Evolutionary conservation across 2,888 invertebrate genomes (phyloP).

Genomic region (Phyllotreta striolata): DNA sequence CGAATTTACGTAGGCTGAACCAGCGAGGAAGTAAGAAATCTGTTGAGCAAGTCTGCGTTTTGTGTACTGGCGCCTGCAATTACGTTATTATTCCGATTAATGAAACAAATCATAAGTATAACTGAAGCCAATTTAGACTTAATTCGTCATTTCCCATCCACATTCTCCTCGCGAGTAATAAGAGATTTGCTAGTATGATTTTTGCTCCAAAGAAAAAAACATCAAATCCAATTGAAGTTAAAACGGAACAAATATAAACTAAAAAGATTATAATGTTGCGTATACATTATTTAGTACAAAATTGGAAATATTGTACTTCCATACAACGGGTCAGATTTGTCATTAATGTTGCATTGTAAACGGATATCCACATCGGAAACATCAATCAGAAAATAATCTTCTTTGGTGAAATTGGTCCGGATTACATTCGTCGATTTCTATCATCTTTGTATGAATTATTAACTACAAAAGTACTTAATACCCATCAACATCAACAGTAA

Average conservation of each 20-base stretch:
- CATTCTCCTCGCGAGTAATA: not conserved
- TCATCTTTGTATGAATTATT: slow-evolving; percentile 25
- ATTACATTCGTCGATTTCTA: slow-evolving; percentile 20
- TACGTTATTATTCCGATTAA: slow-evolving; percentile 42
- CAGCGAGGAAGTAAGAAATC: slow-evolving; percentile 26
- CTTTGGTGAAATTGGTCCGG: slow-evolving; percentile 12
- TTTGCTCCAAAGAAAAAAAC: too few species aligned
- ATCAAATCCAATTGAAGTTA: too few species aligned
- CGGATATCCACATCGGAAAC: not conserved
- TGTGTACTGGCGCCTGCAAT: slow-evolving; percentile 46
- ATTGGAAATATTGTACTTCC: not conserved
- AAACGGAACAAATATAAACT: too few species aligned
- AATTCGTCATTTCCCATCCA: slow-evolving; percentile 51
- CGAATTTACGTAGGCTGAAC: not conserved
- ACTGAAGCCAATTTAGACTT: slow-evolving; percentile 45
- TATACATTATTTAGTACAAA: too few species aligned
- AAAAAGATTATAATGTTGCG: too few species aligned
- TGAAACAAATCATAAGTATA: slow-evolving; percentile 46
- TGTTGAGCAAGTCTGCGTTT: slow-evolving; percentile 25
- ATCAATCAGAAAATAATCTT: slow-evolving; percentile 25
- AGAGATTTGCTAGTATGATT: too few species aligned
- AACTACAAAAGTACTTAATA: slow-evolving; percentile 10
- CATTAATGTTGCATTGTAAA: not conserved
- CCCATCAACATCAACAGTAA: not conserved
- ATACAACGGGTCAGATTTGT: not conserved